Conservation (phyloP, 53 echinoderm and acorn worm species). For the Zoroaster sp. region DNA sequence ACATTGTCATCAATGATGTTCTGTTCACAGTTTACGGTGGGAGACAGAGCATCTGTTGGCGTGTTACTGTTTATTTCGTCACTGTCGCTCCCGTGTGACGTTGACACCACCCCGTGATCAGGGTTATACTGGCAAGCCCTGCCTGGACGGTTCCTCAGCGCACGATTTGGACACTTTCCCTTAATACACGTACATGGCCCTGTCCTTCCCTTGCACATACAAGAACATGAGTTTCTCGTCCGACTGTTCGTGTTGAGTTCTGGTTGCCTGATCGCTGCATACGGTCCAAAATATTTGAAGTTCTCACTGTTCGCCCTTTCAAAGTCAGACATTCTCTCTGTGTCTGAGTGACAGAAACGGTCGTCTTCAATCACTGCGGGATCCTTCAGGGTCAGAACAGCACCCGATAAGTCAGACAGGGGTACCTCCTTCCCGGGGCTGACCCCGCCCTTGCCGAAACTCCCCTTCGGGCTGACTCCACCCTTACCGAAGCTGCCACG, state of each 20-base stretch:
- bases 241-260: conserved; percentile 41
- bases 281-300: conserved; percentile 75
- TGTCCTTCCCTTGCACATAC: conserved; percentile 31
- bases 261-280: conserved; percentile 63
- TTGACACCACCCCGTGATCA: neutral
- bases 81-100: conserved; percentile 75
- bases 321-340: conserved; percentile 31
- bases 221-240: conserved; percentile 25
- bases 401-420: conserved; percentile 36
- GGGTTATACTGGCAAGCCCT: conserved; percentile 44
- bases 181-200: neutral
- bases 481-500: conserved; percentile 77
- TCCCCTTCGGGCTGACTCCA: conserved; percentile 61
- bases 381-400: conserved; percentile 40
- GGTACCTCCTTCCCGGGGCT: conserved; percentile 59
- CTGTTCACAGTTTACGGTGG: conserved; percentile 23
- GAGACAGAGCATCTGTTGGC: conserved; percentile 19
- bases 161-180: conserved; percentile 10
- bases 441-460: conserved; percentile 41
- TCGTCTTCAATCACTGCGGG: conserved; percentile 22
- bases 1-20: conserved; percentile 29
- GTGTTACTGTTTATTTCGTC: conserved; percentile 95
- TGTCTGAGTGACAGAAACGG: conserved; percentile 53
- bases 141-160: conserved; percentile 27
- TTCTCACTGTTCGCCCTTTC: conserved; percentile 55